Conservation (phyloP, 2,797 vertebrate genomes). For the Euthynnus affinis region DNA sequence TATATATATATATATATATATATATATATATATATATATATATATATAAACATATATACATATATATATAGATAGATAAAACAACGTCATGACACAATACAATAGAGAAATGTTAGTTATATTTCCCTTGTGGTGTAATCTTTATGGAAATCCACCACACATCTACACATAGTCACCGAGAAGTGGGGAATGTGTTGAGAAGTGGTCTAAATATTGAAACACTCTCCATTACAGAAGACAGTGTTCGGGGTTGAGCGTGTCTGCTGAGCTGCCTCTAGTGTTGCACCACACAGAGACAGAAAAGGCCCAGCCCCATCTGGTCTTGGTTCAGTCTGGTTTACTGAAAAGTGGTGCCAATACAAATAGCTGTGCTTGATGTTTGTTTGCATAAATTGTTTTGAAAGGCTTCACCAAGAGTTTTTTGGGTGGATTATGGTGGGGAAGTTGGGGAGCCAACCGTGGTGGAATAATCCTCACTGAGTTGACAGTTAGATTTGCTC, state of each 20-base stretch:
- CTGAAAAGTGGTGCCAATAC: slow-evolving; percentile 94
- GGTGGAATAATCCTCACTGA: slow-evolving; percentile 81
- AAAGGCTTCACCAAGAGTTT: slow-evolving; percentile 94
- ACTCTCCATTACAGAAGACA: slow-evolving; percentile 62
- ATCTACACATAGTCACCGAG: slow-evolving; percentile 43
- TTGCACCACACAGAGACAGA: slow-evolving; percentile 82
- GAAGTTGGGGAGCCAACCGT: slow-evolving; percentile 80
- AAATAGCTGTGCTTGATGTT: slow-evolving; percentile 96
- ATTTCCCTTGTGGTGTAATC: slow-evolving; percentile 34
- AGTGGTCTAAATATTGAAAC: slow-evolving; percentile 70
- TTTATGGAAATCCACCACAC: slow-evolving; percentile 37
- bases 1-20: too few species aligned
- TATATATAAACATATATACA: too few species aligned
- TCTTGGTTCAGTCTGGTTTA: slow-evolving; percentile 94
- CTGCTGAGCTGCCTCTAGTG: slow-evolving; percentile 80
- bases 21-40: too few species aligned
- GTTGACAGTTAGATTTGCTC: slow-evolving; percentile 82
- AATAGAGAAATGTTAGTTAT: slow-evolving; percentile 29
- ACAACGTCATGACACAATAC: slow-evolving; percentile 14
- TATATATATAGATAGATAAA: too few species aligned
- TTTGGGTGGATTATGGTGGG: slow-evolving; percentile 90
- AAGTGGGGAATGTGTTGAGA: slow-evolving; percentile 62
- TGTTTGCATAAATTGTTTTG: slow-evolving; percentile 99
- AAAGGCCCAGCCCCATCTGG: slow-evolving; percentile 88
- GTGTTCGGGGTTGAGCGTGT: slow-evolving; percentile 46